Percentiles rank a stretch among this genome's conserved stretches.
Evolutionary conservation across 2,113 vertebrate genomes (phyloP).

Genomic region (Smithornis capensis): DNA sequence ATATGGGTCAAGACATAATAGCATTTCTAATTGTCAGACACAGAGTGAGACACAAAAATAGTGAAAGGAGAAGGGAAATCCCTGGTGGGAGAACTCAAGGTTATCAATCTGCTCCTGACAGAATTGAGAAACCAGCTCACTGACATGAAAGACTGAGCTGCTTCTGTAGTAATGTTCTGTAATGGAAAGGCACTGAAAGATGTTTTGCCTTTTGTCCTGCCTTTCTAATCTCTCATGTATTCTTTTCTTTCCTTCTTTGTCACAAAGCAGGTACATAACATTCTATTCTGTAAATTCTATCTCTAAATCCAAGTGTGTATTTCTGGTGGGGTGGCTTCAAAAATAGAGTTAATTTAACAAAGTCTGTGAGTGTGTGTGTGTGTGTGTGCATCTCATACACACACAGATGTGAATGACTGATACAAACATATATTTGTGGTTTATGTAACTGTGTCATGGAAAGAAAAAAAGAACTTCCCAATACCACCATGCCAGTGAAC

Average conservation of each 20-base stretch:
- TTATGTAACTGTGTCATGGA: not conserved
- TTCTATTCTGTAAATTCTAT: not conserved
- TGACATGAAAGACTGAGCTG: not conserved
- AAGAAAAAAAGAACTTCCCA: not conserved
- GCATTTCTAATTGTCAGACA: conserved; percentile 59
- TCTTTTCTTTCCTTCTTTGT: not conserved
- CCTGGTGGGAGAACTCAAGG: conserved; percentile 12
- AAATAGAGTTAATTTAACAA: not conserved
- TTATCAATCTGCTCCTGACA: not conserved
- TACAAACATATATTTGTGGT: not conserved
- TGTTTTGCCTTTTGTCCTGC: conserved; percentile 30
- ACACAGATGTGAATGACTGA: not conserved
- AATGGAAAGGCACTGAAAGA: not conserved
- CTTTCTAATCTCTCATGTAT: not conserved
- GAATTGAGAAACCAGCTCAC: not conserved
- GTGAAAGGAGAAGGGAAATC: conserved; percentile 1
- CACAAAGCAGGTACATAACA: not conserved
- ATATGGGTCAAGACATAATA: conserved; percentile 41
- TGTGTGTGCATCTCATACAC: not conserved
- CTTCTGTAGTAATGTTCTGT: not conserved
- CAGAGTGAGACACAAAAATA: not conserved
- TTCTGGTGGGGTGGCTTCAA: not conserved
- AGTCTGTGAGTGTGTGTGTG: not conserved
- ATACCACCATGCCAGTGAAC: not conserved
- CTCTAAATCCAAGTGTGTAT: not conserved